Percentiles rank a stretch among this genome's conserved stretches.
Evolutionary conservation across 2,113 vertebrate species (phyloP).

Genomic region (Notothenia coriiceps): DNA sequence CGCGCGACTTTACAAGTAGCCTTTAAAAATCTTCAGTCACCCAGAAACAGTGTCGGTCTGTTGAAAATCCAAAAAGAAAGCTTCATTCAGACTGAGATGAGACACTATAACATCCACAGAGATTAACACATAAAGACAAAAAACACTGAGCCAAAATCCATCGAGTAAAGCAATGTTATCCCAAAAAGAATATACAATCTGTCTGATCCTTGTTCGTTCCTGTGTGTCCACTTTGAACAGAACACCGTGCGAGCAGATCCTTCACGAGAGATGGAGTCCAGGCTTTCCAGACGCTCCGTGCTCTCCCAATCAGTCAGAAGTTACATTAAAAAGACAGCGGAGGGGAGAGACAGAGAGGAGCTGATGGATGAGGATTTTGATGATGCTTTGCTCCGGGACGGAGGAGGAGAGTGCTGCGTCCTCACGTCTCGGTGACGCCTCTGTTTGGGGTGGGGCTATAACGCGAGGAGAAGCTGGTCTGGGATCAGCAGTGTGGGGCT

Average conservation of each 20-base stretch:
- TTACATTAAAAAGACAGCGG: constrained; percentile 82
- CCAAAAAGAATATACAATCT: constrained; percentile 16
- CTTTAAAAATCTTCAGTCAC: constrained; percentile 40
- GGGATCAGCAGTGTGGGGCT: constrained; percentile 77
- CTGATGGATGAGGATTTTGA: constrained; percentile 79
- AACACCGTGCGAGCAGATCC: constrained; percentile 37
- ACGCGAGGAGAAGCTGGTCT: constrained; percentile 83
- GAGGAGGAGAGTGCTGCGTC: constrained; percentile 87
- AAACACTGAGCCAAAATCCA: constrained; percentile 58
- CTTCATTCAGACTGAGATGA: constrained; percentile 54
- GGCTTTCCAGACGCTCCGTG: constrained; percentile 69
- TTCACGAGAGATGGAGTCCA: constrained; percentile 48
- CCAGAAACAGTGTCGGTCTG: constrained; percentile 39
- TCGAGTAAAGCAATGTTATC: constrained; percentile 31
- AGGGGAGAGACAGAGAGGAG: constrained; percentile 61
- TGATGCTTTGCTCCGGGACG: constrained; percentile 86
- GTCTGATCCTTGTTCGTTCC: constrained; percentile 51
- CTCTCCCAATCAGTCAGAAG: constrained; percentile 64
- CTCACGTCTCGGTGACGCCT: constrained; percentile 88
- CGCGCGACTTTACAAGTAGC: constrained; percentile 29
- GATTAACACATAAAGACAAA: neutral
- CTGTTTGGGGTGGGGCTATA: constrained; percentile 83
- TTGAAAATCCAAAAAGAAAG: constrained; percentile 51
- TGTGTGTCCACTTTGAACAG: constrained; percentile 51
- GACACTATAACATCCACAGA: constrained; percentile 58